Base-by-base conservation (phyloP, 2,797 vertebrate species). In the Novumbra hubbsi region DNA sequence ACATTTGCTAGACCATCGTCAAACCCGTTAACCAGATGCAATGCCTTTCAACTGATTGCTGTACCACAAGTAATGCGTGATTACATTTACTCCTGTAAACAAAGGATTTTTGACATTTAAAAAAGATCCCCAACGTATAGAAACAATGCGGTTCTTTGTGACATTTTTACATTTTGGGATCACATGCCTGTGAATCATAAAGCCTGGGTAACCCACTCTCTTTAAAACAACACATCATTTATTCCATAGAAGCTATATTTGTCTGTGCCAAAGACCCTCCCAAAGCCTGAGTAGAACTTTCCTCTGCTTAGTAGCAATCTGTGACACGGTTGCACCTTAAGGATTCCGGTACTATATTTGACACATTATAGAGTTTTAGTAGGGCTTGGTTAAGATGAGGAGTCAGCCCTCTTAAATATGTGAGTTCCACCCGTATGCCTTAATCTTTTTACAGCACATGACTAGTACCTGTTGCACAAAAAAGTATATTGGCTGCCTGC, bases 111-210 rank as follows among this genome's bases (percentile, higher is more conserved):
- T 19, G 19, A 73, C 41, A 62, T 73, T 52, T 70, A 78, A 21
- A 71, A 78, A 77, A 73, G 32, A 21, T 24, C 62, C 60, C 63
- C 19, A 17, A 38, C 24, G 71, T 66, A 71, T 21, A 50, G 52
- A 74, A 75, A 86, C 77, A 85, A 80, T 77, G 74, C 28, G 34
- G 48, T 41, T 77, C 80, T 85, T 83, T 83, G 81, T 84, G 78
- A 82, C 80, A 83, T 86, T 80, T 85, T 87, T 73, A 72, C 55
- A 81, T 85, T 80, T 75, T 27, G 30, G 73, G 79, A 82, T 83
- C 78, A 81, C 80, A 83, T 76, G 76, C 74, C 67, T 50, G 77
- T 85, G 85, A 91, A 82, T 90, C 83, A 83, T 81, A 75, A 72
- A 68, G 65, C 48, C 66, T 78, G 77, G 68, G 76, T 74, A 68